Evolutionary conservation across 2,113 vertebrate genomes (phyloP).

Genomic region (Muscicapa adusta): DNA sequence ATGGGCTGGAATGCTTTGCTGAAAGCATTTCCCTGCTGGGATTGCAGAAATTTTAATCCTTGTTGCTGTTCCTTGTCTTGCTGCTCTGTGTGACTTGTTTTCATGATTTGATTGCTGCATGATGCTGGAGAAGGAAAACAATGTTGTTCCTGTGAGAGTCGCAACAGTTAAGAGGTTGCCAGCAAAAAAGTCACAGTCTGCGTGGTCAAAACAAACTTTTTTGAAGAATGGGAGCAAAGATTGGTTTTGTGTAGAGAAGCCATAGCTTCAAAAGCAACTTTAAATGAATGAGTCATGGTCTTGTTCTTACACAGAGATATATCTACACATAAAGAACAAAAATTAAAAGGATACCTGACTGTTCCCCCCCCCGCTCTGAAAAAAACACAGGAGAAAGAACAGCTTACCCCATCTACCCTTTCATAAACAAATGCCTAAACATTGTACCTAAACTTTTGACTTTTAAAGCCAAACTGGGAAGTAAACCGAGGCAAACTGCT

Average conservation of each 20-base stretch:
- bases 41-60: not conserved
- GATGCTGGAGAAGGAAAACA: not conserved
- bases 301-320: not conserved
- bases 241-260: not conserved
- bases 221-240: not conserved
- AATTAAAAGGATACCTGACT: not conserved
- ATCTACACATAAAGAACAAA: not conserved
- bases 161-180: not conserved
- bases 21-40: not conserved
- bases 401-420: not conserved
- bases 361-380: accelerated
- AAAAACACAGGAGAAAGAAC: not conserved
- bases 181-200: not conserved
- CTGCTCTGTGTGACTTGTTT: not conserved
- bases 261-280: not conserved
- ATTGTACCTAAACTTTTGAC: not conserved
- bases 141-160: not conserved
- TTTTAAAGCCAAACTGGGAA: not conserved
- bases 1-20: not conserved
- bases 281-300: not conserved
- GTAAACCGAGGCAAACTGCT: not conserved
- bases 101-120: not conserved
- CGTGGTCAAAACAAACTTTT: not conserved
- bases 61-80: not conserved
- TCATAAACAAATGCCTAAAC: not conserved